Conservation (phyloP, 2,113 vertebrate genomes). For the Zeus faber region DNA sequence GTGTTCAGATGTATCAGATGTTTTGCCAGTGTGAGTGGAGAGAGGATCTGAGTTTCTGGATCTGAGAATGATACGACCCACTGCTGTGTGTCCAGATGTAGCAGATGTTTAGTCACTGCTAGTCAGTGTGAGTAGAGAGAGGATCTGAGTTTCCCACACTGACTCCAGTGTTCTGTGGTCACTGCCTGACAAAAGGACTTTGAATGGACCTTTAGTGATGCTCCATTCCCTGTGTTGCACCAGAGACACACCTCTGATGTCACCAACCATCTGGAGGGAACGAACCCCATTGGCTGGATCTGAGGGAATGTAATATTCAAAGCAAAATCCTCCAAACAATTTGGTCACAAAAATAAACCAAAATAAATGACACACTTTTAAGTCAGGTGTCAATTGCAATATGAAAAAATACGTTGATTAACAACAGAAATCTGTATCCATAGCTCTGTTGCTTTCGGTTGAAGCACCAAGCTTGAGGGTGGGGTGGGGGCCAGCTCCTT, state of each 20-base stretch:
- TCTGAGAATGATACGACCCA: too few relatives aligned
- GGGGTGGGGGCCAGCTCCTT: too few relatives aligned
- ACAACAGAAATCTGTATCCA: too few relatives aligned
- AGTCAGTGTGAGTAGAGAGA: slow-evolving; percentile 37
- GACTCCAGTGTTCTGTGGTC: slow-evolving; percentile 30
- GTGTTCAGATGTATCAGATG: slow-evolving; percentile 32
- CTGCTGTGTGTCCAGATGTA: slow-evolving; percentile 29
- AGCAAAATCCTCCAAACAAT: background rate
- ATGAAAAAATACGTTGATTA: background rate
- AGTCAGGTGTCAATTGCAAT: background rate
- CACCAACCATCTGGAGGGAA: slow-evolving; percentile 56
- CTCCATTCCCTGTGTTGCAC: slow-evolving; percentile 27
- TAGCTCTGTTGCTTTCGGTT: too few relatives aligned
- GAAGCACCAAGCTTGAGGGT: too few relatives aligned
- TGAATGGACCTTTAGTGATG: slow-evolving; percentile 40
- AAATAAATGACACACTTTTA: too few relatives aligned
- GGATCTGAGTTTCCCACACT: slow-evolving; percentile 46
- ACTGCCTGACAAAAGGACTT: slow-evolving; percentile 38
- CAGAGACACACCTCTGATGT: slow-evolving; percentile 21
- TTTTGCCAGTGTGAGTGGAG: slow-evolving; percentile 33
- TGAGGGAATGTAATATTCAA: background rate
- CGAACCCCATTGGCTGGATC: slow-evolving; percentile 11
- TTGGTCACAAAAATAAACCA: too few relatives aligned
- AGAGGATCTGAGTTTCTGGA: slow-evolving; percentile 38
- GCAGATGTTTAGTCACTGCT: slow-evolving; percentile 14